Evolutionary conservation across 2,888 invertebrate genomes (phyloP), one percentile per base, ranked within the genome.

Genomic region (Dryobotodes eremita): DNA sequence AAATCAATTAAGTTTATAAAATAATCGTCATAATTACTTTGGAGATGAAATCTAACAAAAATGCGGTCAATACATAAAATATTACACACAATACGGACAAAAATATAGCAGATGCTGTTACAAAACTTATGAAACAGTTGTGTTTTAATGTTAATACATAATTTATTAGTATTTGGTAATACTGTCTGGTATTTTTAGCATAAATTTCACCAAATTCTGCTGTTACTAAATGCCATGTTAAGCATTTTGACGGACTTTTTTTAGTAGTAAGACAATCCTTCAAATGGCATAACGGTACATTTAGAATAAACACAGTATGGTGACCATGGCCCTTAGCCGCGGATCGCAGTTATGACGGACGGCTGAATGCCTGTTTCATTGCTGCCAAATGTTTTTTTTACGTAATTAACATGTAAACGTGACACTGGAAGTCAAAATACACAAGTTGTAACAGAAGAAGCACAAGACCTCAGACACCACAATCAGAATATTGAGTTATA

Each of bases 111-210:
- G 36, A 62, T 46, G 53, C 69, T 71, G 68, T 83, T 79, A 79
- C 75, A 80, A 77, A 77, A 84, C n/a, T 53, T 46, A 65, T 53
- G 59, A 71, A 80, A 79, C 79, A 77, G 48, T 61, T 75, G 79
- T 78, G 65, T 80, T 77, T 75, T 62, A 79, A 82, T 83, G 59
- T 77, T 70, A 64, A 77, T 71, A 79, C 36, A 79, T 74, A 78
- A 82, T 83, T 81, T 77, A 82, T 86, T 53, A 74, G 50, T 71
- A 75, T 86, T 85, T 79, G 68, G 84, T 79, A 89, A 83, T 79
- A n/a, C 50, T 26, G 73, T 79, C 82, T 82, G 81, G 79, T 36
- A 1, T 36, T 36, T 36, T 36, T 36, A 36, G 31, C 31, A 36
- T 3, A 1, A 36, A 36, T 36, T 36, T 36, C 31, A 36, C 31